Base-by-base conservation (phyloP, 1,140 invertebrate genomes). In the Bursaphelenchus mucronatus region DNA sequence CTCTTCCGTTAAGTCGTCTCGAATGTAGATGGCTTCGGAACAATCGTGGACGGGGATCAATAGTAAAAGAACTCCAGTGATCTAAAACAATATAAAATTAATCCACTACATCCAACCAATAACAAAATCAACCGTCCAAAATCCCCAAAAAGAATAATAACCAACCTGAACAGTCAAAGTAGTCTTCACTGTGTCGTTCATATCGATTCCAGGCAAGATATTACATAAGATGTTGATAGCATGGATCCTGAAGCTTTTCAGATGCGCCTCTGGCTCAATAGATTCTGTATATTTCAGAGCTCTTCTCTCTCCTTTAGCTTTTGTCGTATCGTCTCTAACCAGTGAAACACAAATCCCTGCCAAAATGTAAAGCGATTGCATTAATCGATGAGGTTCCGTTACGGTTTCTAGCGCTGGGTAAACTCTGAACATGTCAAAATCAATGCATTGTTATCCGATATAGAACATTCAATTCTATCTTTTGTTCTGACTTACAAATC, bases 131-230 rank as follows among this genome's bases (percentile, higher is more conserved):
- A 5, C 5, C 5, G 5, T 30, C 30, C 1, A 30, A 30, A 1
- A 30, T 30, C 30, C 30, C 30, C 54, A 44, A n/a, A n/a, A 30
- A 2, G 54, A 55, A 55, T 6, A 13, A 55, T 15, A 17, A 49
- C 6, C 47, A 15, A 79, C 75, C 41, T 74, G 71, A 50, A 70
- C 64, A 54, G 80, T 78, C 61, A 89, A 86, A 72, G 90, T 84
- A 65, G 87, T 89, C 77, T 95, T 96, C 63, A 87, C 86, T 43
- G 88, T 86, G 82, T 95, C 92, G 76, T 94, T 96, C 0, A 90
- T 87, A 83, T 96, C 91, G 49, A 95, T 89, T 7, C 90, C 91
- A 0, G 92, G 91, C 11, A 95, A 81, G 0, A 88, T 85, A 0
- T 87, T 86, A 73, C 90, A 87, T 3, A 94, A 82, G 5, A 95